phyloP scores from a whole-genome alignment of 2,797 vertebrate species.

The Enteromius treurensis region DNA sequence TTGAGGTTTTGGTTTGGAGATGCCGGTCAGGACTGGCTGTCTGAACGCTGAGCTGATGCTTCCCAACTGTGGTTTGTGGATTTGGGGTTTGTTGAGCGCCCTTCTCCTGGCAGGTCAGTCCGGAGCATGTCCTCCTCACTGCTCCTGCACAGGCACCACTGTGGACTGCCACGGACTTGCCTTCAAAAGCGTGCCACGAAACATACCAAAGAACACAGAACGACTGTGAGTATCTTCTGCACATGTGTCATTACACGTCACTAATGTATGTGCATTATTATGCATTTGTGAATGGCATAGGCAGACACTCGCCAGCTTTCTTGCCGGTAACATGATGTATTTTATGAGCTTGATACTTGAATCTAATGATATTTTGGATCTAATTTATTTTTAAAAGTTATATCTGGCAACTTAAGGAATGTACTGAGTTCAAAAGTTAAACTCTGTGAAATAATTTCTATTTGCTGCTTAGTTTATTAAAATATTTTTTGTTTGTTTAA shows the following conservation, averaged over 20 bases:
- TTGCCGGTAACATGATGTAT: neutral
- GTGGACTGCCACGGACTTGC: conserved; percentile 79
- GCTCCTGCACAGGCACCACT: conserved; percentile 76
- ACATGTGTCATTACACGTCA: conserved; percentile 16
- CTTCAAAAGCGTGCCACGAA: conserved; percentile 69
- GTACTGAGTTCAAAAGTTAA: neutral
- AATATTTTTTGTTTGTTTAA: neutral
- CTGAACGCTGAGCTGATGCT: conserved; percentile 24
- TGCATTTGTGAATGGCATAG: neutral
- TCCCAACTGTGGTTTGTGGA: conserved; percentile 35
- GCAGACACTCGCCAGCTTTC: neutral
- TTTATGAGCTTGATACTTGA: neutral
- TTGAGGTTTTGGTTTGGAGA: conserved; percentile 24
- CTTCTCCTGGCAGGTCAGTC: conserved; percentile 52
- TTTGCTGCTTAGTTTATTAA: neutral
- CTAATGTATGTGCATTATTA: conserved; percentile 37
- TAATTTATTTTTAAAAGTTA: neutral
- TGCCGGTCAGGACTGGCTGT: conserved; percentile 5
- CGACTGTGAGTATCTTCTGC: conserved; percentile 73
- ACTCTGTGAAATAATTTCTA: neutral
- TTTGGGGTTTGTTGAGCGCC: conserved; percentile 43
- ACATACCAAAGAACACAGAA: conserved; percentile 74
- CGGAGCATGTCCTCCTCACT: conserved; percentile 69
- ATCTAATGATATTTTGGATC: neutral
- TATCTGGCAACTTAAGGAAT: neutral